Evolutionary conservation across 2,113 vertebrate species (phyloP), one percentile per base, ranked within the genome.

Genomic region (Sprattus sprattus): DNA sequence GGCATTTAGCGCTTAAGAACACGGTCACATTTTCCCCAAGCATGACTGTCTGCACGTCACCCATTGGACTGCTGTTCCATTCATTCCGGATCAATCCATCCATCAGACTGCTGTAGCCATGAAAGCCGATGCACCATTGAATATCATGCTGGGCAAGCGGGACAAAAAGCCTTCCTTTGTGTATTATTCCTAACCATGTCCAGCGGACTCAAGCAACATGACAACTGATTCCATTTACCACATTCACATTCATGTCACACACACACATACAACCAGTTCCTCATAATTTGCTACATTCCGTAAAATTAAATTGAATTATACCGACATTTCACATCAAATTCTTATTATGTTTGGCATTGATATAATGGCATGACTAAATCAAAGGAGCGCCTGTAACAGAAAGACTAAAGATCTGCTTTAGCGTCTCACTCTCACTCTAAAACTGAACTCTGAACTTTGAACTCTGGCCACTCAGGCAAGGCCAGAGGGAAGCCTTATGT

Each of bases 11-110:
- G 75, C 45, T 28, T 49, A 49, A 45, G 45, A 83, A 32, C 28
- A 46, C n/a, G n/a, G n/a, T 25, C 6, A 54, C 44, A 60, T 20
- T 86, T 83, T 86, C 46, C 46, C 49, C 39, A 84, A 71, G 25
- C 83, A 81, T 67, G 47, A 20, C 39, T 39, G 49, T 9, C 47
- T 60, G 32, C 28, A 25, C 28, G 32, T 64, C 45, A 44, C 60
- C 39, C 82, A 82, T 46, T 82, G 81, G 39, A 20, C 45, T 22
- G 16, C 28, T 82, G 64, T 81, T 57, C 47, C 32, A 81, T 84
- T 49, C 25, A 22, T 28, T 60, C 45, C 22, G n/a, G 20, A 20
- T n/a, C 60, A 64, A 64, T 64, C 60, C n/a, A 64, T 64, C 60
- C n/a, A 64, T 25, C 20, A 64, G 47, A 10, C 47, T 49, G 47